These are phyloP conservation scores for Hyperoodon ampullatus DNA, from an alignment of 2,113 vertebrate genomes.

Conservation along the genomic window DNA sequence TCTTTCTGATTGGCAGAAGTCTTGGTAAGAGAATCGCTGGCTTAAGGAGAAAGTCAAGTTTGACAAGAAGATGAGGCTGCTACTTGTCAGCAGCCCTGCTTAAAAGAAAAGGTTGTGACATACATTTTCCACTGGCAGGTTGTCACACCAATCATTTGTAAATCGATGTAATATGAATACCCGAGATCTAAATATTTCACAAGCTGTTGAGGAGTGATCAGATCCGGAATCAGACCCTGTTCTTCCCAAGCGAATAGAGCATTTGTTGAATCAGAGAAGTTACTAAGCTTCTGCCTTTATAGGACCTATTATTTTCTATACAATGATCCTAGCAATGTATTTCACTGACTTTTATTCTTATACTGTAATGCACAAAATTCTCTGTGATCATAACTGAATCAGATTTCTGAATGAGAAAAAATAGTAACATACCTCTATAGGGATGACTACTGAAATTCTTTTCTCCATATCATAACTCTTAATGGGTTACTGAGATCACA, in stretches of 20 bases:
- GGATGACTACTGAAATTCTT: conserved; percentile 17
- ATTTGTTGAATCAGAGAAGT: conserved; percentile 49
- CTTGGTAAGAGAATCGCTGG: conserved; percentile 56
- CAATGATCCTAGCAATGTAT: background rate
- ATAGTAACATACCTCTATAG: background rate
- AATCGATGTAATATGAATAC: conserved; percentile 56
- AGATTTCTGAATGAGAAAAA: background rate
- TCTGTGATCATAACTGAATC: background rate
- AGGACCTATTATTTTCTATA: background rate
- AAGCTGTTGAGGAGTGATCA: conserved; percentile 13
- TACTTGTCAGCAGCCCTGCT: conserved; percentile 33
- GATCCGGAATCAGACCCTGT: background rate
- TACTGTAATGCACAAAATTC: background rate
- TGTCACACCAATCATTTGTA: conserved; percentile 70
- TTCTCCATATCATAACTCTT: conserved; percentile 27
- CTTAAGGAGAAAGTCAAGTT: conserved; percentile 52
- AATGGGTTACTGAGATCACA: conserved; percentile 46
- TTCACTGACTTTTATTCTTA: conserved; percentile 44
- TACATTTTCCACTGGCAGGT: conserved; percentile 61
- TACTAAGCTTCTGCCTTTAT: background rate
- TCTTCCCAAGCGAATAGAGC: conserved; percentile 15
- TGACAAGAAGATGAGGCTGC: conserved; percentile 63
- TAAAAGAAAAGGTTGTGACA: conserved; percentile 64
- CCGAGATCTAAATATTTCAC: conserved; percentile 16
- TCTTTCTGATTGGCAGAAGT: conserved; percentile 60